Conservation (phyloP, 2,113 vertebrate genomes). For the Lutjanus erythropterus region DNA sequence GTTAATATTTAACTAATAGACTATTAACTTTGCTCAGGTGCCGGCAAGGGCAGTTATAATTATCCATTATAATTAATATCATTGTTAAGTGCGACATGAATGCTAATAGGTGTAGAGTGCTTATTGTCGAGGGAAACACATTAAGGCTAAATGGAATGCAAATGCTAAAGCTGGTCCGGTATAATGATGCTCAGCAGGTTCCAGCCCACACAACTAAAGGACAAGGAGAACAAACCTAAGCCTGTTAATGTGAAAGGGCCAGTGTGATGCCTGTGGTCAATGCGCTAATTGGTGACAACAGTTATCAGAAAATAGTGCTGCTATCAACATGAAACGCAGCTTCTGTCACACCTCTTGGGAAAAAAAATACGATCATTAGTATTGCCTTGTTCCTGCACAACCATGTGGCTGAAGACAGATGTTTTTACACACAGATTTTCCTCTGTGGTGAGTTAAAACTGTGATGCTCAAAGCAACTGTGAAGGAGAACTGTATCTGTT, state of each 20-base stretch:
- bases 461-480: not conserved
- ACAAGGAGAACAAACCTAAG: constrained; percentile 35
- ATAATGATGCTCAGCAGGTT: constrained; percentile 49
- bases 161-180: constrained; percentile 40
- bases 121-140: constrained; percentile 59
- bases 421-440: not conserved
- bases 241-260: constrained; percentile 17
- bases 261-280: not conserved
- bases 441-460: not conserved
- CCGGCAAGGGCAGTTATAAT: constrained; percentile 56
- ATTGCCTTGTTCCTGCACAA: constrained; percentile 6
- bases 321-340: not conserved
- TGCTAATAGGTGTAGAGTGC: constrained; percentile 54
- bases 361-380: constrained; percentile 5
- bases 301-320: constrained; percentile 11
- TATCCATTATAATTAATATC: constrained; percentile 70
- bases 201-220: constrained; percentile 27
- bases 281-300: constrained; percentile 30
- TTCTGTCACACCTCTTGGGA: not conserved
- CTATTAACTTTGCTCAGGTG: constrained; percentile 63
- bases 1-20: constrained; percentile 65
- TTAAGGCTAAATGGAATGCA: constrained; percentile 61
- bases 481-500: not conserved
- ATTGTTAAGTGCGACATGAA: constrained; percentile 59
- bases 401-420: constrained; percentile 17